Evolutionary conservation across 1,140 invertebrate genomes (phyloP).

Genomic region (Drosophila fuyamai): DNA sequence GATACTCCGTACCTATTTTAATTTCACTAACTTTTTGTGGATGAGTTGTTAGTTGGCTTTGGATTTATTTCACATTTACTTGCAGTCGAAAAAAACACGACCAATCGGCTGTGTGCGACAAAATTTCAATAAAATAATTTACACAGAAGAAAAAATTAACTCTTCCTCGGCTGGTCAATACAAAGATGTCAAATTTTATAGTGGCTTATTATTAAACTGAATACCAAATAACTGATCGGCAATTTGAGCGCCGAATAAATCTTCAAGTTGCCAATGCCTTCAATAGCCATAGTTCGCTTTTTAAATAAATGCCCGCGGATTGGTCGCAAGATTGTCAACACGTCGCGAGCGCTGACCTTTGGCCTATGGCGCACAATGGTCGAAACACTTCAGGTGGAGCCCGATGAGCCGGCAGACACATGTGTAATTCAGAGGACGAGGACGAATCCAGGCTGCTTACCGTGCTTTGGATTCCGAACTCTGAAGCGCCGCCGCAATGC

Average conservation of each 20-base stretch:
- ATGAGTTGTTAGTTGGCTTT: background rate
- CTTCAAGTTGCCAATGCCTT: conserved; percentile 49
- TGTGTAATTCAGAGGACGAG: background rate
- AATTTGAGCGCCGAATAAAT: background rate
- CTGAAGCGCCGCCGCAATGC: background rate
- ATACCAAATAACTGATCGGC: conserved; percentile 8
- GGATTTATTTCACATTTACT: background rate
- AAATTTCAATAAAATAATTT: conserved; percentile 13
- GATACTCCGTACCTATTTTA: no score
- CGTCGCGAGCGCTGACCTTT: conserved; percentile 27
- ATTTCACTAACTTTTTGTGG: no score
- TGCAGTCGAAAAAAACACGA: conserved; percentile 1
- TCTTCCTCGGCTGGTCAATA: conserved; percentile 28
- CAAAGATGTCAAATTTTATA: conserved; percentile 70
- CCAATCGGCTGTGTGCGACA: background rate
- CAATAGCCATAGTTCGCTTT: conserved; percentile 30
- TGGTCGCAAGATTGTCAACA: conserved; percentile 37
- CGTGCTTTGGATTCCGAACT: background rate
- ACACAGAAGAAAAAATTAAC: conserved; percentile 13
- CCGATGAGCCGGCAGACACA: background rate
- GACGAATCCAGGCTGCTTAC: no score
- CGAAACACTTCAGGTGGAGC: background rate
- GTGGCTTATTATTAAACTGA: conserved; percentile 46
- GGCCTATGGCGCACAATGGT: conserved; percentile 41
- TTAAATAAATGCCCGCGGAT: conserved; percentile 19